Percentiles rank a stretch among this genome's conserved stretches.
phyloP scores from a whole-genome alignment of 2,113 vertebrate species.

The Diadophis punctatus region DNA sequence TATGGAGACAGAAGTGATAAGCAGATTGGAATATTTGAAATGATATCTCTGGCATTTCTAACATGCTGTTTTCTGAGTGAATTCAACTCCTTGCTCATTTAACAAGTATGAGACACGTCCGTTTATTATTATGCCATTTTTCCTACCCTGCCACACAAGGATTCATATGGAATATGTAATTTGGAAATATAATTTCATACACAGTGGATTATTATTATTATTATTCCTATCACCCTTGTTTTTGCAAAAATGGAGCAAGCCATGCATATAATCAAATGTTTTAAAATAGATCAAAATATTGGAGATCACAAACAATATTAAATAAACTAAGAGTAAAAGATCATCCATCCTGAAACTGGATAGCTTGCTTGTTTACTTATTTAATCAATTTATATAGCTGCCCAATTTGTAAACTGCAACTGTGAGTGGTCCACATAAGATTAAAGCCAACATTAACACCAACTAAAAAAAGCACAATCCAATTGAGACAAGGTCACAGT shows the following conservation, averaged over 20 bases:
- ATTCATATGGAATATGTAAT: neutral
- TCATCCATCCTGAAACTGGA: neutral
- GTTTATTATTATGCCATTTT: neutral
- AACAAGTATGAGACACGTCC: neutral
- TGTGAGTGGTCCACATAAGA: neutral
- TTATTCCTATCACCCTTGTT: neutral
- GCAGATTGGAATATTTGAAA: neutral
- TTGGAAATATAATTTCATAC: neutral
- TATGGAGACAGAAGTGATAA: neutral
- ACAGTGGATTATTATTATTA: neutral
- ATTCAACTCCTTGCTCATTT: neutral
- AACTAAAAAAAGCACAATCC: neutral
- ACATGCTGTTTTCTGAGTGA: constrained; percentile 7
- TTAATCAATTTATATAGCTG: neutral
- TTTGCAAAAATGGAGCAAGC: neutral
- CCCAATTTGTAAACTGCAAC: neutral
- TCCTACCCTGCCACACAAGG: neutral
- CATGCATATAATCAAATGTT: constrained; percentile 4
- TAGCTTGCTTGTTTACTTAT: neutral
- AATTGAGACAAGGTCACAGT: neutral
- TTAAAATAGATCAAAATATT: neutral
- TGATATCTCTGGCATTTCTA: neutral
- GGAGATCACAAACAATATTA: neutral
- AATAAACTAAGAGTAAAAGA: neutral
- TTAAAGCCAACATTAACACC: neutral